Evolutionary conservation across 2,113 vertebrate species (phyloP).

Genomic region (Phylloscopus trochilus): DNA sequence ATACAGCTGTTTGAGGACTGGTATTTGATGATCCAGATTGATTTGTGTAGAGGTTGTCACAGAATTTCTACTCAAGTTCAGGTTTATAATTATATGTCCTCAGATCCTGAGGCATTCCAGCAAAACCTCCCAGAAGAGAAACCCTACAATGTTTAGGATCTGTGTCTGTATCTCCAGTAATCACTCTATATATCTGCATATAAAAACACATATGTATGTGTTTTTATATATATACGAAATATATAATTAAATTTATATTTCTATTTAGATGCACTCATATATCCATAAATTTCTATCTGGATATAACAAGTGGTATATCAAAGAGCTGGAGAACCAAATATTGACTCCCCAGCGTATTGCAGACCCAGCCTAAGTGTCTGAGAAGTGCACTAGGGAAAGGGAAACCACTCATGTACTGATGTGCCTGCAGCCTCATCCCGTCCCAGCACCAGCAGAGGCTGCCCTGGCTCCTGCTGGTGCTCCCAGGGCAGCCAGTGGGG

Average conservation of each 20-base stretch:
- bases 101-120: background rate
- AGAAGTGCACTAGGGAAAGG: background rate
- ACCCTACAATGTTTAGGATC: background rate
- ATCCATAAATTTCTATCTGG: background rate
- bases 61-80: background rate
- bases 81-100: background rate
- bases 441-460: background rate
- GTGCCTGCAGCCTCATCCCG: background rate
- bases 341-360: background rate
- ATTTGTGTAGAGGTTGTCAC: slow-evolving; percentile 7
- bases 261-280: background rate
- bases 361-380: background rate
- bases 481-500: rapidly evolving
- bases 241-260: background rate
- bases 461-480: rapidly evolving
- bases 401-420: background rate
- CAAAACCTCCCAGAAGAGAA: background rate
- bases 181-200: background rate
- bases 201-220: background rate
- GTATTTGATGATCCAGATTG: background rate
- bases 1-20: background rate
- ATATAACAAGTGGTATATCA: background rate
- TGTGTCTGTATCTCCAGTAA: background rate
- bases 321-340: background rate
- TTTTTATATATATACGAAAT: no score